A percentile compares a stretch with the other conserved stretches of the same genome.
Evolutionary conservation across 2,797 vertebrate genomes (phyloP).

Genomic region (Myotis planiceps): DNA sequence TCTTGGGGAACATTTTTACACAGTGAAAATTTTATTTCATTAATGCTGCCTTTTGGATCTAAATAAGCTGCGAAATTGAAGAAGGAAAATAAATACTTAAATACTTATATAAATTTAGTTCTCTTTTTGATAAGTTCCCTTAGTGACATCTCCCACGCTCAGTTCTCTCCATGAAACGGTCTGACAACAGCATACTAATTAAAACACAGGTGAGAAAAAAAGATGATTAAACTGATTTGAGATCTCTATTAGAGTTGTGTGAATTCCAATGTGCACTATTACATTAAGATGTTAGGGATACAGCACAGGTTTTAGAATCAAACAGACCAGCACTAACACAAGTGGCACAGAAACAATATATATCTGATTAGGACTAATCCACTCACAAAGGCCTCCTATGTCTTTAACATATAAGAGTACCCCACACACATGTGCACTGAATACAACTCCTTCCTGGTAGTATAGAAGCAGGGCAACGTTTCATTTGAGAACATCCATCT

Average conservation of each 20-base stretch:
- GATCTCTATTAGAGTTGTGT: neutral
- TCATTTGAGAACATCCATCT: neutral
- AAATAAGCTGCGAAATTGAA: slow-evolving; percentile 12
- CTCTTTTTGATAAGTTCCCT: neutral
- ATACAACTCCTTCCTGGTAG: neutral
- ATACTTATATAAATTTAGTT: neutral
- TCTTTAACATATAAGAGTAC: neutral
- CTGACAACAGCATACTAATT: neutral
- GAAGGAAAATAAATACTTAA: neutral
- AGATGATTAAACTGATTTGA: neutral
- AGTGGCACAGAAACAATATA: neutral
- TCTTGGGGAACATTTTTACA: neutral
- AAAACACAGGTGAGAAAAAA: slow-evolving; percentile 8
- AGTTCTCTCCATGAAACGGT: neutral
- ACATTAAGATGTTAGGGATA: neutral
- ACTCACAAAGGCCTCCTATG: neutral
- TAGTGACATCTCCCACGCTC: neutral
- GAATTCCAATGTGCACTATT: neutral
- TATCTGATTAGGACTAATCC: neutral
- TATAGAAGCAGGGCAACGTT: neutral
- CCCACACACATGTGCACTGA: too few species aligned
- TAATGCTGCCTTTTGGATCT: slow-evolving; percentile 13
- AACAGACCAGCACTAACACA: neutral
- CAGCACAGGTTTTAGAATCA: neutral
- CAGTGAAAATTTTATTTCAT: slow-evolving; percentile 45